Base-by-base conservation (phyloP, 2,888 invertebrate genomes). In the Mycalesis mineus region DNA sequence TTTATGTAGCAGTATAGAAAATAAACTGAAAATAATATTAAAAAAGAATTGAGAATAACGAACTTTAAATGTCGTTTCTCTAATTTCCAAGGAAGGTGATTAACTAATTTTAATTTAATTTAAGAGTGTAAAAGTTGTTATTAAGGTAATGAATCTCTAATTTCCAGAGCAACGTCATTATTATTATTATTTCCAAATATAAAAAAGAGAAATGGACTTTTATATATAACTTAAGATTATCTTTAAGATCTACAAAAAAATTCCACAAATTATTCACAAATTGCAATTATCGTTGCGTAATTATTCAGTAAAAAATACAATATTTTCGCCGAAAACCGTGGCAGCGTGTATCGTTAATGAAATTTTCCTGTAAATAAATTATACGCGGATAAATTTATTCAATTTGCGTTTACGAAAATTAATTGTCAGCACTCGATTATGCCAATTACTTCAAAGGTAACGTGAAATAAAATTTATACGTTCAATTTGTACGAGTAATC, bases 361-460 rank as follows among this genome's bases (percentile, higher is more conserved):
- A 50, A 31, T 55, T 50, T 31, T 29, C 56, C 37, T 50, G 44
- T 50, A 50, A 56, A 44, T 49, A 50, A 56, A 50, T 56, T 44
- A 56, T 22, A 45, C 47, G n/a, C n/a, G 33, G 17, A 56, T 56
- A 51, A 56, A 56, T 50, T 56, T 39, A 56, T 56, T 51, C 50
- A 37, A 50, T 56, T 51, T 45, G 39, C 44, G 50, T 50, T 45
- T 39, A 50, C 50, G 50, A 39, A 56, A 44, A 51, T 50, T 56
- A 51, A 56, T 51, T 56, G 50, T 44, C 50, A 31, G 56, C 36
- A 51, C 56, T 56, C 50, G 44, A 44, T 56, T 56, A 56, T 51
- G 33, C 31, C 36, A 15, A 50, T 51, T 37, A 51, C 56, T 42
- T 42, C 52, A 56, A 50, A 50, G 50, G 50, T 44, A 50, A 50